Evolutionary conservation across 2,888 invertebrate genomes (phyloP), one percentile per base, ranked within the genome.

Genomic region (Oxycera nigricornis): DNA sequence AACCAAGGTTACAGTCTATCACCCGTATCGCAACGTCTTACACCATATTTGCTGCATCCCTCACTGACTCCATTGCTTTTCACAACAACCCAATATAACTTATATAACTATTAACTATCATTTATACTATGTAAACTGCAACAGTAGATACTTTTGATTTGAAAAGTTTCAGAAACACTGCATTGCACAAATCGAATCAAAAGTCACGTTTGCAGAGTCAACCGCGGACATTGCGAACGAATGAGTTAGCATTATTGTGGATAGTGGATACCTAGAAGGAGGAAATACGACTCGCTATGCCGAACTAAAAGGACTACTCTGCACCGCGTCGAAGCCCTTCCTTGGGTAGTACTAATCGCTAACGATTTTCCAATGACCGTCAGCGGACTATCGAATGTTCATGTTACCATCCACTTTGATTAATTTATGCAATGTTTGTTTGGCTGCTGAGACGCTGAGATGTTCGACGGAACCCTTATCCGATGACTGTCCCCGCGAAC

Each of bases 381-480:
- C 65, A 65, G 41, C 26, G 65, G 65, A 41, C 65, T 26, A 65
- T 65, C 65, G 14, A 52, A 31, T 70, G 70, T 31, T 70, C 70
- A 55, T 70, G 70, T 55, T 70, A 35, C 68, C 46, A 4, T 65
- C 65, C 41, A 65, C 65, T 31, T 55, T 70, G 70, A 70, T 70
- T 70, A 70, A 70, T 70, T 70, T 70, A 70, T 70, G 52, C 70
- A 70, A 70, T 52, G 70, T 70, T 70, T 70, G 28, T 30, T 50
- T 20, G 24, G 11, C 11, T 46, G 11, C 31, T 17, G 65, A 24
- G 39, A 35, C 65, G 11, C 24, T 3, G 65, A 39, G 17, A 4
- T 3, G 41, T 14, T 41, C 41, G 24, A 35, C 41, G 17, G 52
- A 26, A 30, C 52, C 70, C 31, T 68, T 68, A 68, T 68, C 68